Evolutionary conservation across 2,113 vertebrate species (phyloP).

Genomic region (Oxyruncus cristatus): DNA sequence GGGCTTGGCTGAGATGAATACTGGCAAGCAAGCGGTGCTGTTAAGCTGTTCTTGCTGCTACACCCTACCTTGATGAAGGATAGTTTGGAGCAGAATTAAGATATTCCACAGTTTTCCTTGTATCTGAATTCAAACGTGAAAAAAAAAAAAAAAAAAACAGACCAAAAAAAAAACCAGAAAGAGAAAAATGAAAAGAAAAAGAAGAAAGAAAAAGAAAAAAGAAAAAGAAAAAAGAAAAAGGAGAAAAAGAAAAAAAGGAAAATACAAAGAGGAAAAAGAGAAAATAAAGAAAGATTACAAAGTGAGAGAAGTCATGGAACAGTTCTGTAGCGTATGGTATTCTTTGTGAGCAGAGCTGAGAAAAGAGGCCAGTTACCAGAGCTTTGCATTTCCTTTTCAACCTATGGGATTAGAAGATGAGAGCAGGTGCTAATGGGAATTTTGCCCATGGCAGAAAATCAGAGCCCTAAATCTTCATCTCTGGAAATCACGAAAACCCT

Average conservation of each 20-base stretch:
- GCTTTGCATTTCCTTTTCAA: constrained; percentile 24
- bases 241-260: fast-evolving
- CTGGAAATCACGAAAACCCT: neutral
- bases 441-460: constrained; percentile 10
- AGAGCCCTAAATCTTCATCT: neutral
- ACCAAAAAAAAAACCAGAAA: fast-evolving
- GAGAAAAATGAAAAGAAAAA: fast-evolving
- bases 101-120: neutral
- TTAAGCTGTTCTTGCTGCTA: neutral
- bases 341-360: neutral
- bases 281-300: neutral
- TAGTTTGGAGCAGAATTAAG: neutral
- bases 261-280: fast-evolving
- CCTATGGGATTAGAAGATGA: neutral
- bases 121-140: neutral
- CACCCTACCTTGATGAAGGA: neutral
- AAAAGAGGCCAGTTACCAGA: neutral
- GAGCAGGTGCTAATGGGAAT: constrained; percentile 28
- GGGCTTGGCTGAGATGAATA: neutral
- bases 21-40: neutral
- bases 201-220: fast-evolving
- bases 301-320: neutral
- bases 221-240: fast-evolving
- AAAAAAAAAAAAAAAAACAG: fast-evolving
- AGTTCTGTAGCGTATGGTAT: neutral